Conservation (phyloP, 1,140 invertebrate genomes). For the Drosophila obscura region DNA sequence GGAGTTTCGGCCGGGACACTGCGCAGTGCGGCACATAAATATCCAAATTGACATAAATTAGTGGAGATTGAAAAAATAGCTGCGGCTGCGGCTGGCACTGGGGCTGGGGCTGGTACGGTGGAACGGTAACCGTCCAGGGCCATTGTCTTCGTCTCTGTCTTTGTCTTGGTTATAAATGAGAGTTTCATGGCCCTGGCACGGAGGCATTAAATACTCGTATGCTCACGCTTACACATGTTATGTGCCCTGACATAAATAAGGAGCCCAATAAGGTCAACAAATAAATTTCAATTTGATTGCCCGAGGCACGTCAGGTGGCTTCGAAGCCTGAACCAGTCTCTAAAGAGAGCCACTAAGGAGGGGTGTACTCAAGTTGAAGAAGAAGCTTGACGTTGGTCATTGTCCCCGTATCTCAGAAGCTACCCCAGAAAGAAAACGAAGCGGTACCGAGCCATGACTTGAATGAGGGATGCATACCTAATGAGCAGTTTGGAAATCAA, state of each 20-base stretch:
- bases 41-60: slow-evolving; percentile 66
- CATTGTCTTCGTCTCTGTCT: slow-evolving; percentile 40
- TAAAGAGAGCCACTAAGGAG: neutral
- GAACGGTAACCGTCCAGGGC: slow-evolving; percentile 10
- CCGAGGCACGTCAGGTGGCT: slow-evolving; percentile 25
- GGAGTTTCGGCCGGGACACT: slow-evolving; percentile 36
- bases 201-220: slow-evolving; percentile 57
- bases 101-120: neutral
- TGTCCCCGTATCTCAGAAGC: no score
- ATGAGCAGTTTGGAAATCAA: no score
- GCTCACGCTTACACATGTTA: slow-evolving; percentile 16
- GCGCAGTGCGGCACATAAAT: slow-evolving; percentile 56
- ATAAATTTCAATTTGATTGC: slow-evolving; percentile 64
- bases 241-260: slow-evolving; percentile 48
- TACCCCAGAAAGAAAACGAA: no score
- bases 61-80: slow-evolving; percentile 59
- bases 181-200: slow-evolving; percentile 19
- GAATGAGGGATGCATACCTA: no score
- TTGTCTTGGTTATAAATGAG: slow-evolving; percentile 41
- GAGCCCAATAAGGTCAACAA: slow-evolving; percentile 52
- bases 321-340: slow-evolving; percentile 26
- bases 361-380: no score
- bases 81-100: neutral
- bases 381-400: no score
- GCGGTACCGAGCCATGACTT: no score